These are phyloP conservation scores for Anticlea derivata DNA, from an alignment of 2,888 invertebrate genomes.

Conservation along the genomic window DNA sequence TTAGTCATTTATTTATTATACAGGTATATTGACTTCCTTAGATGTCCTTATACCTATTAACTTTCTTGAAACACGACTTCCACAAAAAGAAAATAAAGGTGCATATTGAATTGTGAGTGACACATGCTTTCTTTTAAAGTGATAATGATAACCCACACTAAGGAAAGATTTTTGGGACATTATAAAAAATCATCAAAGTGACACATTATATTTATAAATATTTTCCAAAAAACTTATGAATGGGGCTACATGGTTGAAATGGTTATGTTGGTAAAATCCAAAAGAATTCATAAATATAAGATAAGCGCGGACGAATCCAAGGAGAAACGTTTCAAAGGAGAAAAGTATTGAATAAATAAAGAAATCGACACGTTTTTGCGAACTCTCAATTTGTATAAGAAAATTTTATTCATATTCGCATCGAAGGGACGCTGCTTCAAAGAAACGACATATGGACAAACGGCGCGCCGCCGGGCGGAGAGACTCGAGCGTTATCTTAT, in stretches of 20 bases:
- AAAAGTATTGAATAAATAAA: constrained; percentile 79
- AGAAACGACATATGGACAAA: constrained; percentile 69
- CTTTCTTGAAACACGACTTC: too few relatives aligned
- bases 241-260: constrained; percentile 50
- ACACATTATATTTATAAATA: too few relatives aligned
- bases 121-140: too few relatives aligned
- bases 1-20: too few relatives aligned
- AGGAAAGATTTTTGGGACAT: too few relatives aligned
- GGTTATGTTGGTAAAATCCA: constrained; percentile 58
- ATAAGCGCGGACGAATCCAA: constrained; percentile 68
- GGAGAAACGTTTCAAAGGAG: constrained; percentile 69
- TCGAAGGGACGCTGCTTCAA: constrained; percentile 67
- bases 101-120: too few relatives aligned
- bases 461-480: constrained; percentile 52
- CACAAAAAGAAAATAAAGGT: too few relatives aligned
- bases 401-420: constrained; percentile 76
- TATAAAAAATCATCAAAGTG: too few relatives aligned
- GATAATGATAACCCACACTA: too few relatives aligned
- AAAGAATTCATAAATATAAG: constrained; percentile 72
- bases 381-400: constrained; percentile 78
- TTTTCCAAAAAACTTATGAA: not conserved
- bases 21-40: too few relatives aligned
- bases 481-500: constrained; percentile 53
- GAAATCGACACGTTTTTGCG: constrained; percentile 79
- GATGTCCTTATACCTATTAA: too few relatives aligned